Conservation (phyloP, 2,797 vertebrate genomes). For the Notolabrus celidotus region DNA sequence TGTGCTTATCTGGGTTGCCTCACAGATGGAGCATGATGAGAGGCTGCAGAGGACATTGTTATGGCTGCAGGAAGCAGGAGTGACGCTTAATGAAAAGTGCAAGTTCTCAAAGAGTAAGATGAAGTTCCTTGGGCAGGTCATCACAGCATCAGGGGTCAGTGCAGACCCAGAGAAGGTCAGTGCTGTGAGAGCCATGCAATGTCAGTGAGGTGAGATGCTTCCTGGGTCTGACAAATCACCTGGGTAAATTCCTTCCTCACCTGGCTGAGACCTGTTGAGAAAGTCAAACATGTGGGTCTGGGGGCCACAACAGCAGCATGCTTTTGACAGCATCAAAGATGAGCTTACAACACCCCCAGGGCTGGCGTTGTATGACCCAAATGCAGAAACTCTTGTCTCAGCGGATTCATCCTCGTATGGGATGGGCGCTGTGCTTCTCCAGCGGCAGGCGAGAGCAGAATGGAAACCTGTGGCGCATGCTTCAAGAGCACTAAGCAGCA, state of each 20-base stretch:
- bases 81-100: constrained; percentile 13
- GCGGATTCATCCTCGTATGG: too few relatives aligned
- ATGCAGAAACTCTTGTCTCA: too few relatives aligned
- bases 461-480: constrained; percentile 24
- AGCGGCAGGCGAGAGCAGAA: background rate
- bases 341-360: constrained; percentile 22
- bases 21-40: background rate
- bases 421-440: constrained; percentile 12
- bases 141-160: constrained; percentile 8
- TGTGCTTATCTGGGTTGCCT: background rate
- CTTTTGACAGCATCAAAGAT: background rate
- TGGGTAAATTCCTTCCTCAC: constrained; percentile 7
- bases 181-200: too few relatives aligned
- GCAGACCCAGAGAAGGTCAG: too few relatives aligned
- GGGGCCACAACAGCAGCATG: constrained; percentile 1
- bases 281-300: constrained; percentile 10
- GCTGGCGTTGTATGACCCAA: constrained; percentile 35
- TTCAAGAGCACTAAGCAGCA: constrained; percentile 14
- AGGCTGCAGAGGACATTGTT: background rate
- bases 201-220: constrained; percentile 9
- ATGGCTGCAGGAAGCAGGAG: background rate
- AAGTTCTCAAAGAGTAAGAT: constrained; percentile 21
- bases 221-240: constrained; percentile 12
- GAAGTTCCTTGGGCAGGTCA: constrained; percentile 16
- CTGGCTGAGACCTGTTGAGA: constrained; percentile 4